phyloP scores from a whole-genome alignment of 2,888 invertebrate genomes.

The Apomyelois bistriatella region DNA sequence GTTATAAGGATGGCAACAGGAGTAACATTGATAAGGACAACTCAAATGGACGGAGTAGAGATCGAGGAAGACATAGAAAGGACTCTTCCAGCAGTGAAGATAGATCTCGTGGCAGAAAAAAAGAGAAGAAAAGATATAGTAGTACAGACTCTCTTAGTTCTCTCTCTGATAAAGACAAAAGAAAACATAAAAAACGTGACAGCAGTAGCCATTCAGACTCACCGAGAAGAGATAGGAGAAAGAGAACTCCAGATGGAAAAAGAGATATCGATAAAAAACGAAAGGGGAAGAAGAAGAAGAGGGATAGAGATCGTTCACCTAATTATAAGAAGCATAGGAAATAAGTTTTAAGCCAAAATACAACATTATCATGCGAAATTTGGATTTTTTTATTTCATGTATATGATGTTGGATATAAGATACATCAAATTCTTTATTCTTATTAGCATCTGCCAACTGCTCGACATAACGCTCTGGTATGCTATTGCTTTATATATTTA shows the following conservation, averaged over 20 bases:
- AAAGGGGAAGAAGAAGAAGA: slow-evolving; percentile 78
- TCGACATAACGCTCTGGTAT: no score
- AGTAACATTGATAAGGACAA: slow-evolving; percentile 32
- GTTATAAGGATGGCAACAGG: slow-evolving; percentile 26
- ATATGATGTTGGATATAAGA: neutral
- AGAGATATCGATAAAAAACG: slow-evolving; percentile 79
- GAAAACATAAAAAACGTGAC: slow-evolving; percentile 30
- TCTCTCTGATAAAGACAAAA: slow-evolving; percentile 41
- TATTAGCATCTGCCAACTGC: no score
- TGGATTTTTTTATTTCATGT: neutral
- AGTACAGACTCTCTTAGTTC: slow-evolving; percentile 50
- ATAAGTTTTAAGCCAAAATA: slow-evolving; percentile 39
- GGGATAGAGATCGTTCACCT: slow-evolving; percentile 73
- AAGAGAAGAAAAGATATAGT: slow-evolving; percentile 39
- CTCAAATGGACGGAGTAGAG: slow-evolving; percentile 38
- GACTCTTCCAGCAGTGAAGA: slow-evolving; percentile 26
- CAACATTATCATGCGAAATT: slow-evolving; percentile 17
- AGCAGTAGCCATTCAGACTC: slow-evolving; percentile 44
- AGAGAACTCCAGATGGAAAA: slow-evolving; percentile 54
- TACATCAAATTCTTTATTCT: no score
- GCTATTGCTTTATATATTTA: no score
- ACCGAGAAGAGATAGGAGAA: slow-evolving; percentile 51
- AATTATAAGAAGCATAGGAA: slow-evolving; percentile 73
- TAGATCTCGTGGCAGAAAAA: slow-evolving; percentile 31
- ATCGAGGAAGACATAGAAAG: slow-evolving; percentile 26